Conservation (phyloP, 2,888 invertebrate species). For the Orthosia incerta region DNA sequence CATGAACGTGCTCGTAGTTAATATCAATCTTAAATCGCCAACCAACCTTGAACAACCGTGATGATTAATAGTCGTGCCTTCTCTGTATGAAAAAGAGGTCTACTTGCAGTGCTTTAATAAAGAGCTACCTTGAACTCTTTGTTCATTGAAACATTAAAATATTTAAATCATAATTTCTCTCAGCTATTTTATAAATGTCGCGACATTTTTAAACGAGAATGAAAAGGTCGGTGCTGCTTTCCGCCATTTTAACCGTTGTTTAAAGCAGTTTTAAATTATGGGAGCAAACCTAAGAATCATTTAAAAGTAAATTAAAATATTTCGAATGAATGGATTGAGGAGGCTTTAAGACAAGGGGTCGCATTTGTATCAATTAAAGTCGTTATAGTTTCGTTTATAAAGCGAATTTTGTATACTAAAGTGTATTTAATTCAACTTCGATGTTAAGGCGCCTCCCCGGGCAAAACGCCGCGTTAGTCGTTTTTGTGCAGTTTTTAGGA, state of each 20-base stretch:
- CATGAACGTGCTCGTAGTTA: too few species aligned
- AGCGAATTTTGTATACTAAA: too few species aligned
- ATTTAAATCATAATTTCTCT: background rate
- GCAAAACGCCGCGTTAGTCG: too few species aligned
- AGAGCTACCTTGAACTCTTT: background rate
- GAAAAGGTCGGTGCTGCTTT: slow-evolving; percentile 2
- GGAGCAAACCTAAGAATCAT: slow-evolving; percentile 13
- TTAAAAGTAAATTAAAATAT: slow-evolving; percentile 31
- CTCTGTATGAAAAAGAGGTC: too few species aligned
- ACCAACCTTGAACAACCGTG: too few species aligned
- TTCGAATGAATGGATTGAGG: slow-evolving; percentile 12
- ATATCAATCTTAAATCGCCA: too few species aligned
- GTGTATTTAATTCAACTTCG: too few species aligned
- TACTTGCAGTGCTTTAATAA: too few species aligned
- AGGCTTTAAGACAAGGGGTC: background rate
- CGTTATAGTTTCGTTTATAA: too few species aligned
- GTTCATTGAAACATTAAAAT: background rate
- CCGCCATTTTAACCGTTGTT: slow-evolving; percentile 13
- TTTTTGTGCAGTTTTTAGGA: too few species aligned
- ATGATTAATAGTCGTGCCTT: too few species aligned
- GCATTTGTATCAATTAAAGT: background rate
- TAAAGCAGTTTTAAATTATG: slow-evolving; percentile 26
- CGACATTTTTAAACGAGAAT: slow-evolving; percentile 9
- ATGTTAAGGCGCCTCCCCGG: too few species aligned
- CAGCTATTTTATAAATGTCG: slow-evolving; percentile 5